phyloP scores from a whole-genome alignment of 2,113 vertebrate species.

The Anseranas semipalmata region DNA sequence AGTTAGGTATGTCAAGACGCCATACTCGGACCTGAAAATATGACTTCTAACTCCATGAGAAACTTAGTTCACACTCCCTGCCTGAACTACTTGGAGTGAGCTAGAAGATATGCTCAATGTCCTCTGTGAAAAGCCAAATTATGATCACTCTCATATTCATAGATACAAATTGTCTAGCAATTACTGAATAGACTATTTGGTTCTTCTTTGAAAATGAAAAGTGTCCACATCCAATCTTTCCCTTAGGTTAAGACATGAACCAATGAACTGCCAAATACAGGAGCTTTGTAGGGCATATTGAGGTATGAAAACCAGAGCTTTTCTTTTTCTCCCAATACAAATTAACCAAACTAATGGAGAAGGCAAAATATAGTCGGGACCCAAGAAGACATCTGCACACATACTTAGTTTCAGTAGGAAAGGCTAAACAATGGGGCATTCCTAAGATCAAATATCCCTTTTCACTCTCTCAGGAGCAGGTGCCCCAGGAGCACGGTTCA shows the following conservation, averaged over 20 bases:
- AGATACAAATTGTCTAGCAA: background rate
- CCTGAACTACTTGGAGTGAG: background rate
- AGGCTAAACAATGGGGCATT: background rate
- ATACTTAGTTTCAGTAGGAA: background rate
- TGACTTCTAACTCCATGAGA: slow-evolving; percentile 6
- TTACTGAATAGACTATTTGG: slow-evolving; percentile 1
- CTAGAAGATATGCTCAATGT: background rate
- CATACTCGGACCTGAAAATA: background rate
- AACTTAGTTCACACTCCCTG: background rate
- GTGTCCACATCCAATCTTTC: background rate
- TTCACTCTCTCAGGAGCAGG: background rate
- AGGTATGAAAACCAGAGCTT: background rate
- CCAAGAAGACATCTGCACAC: accelerated
- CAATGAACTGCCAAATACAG: background rate
- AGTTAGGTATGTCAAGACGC: background rate
- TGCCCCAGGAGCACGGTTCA: background rate
- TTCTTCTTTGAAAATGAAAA: background rate
- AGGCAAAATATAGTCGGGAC: background rate
- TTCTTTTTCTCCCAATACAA: background rate
- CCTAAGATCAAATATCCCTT: background rate
- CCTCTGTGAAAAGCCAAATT: slow-evolving; percentile 9
- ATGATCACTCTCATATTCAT: slow-evolving; percentile 18
- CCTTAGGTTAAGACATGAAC: background rate
- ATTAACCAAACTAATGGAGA: background rate
- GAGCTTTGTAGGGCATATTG: background rate